Conservation (phyloP, 2,888 invertebrate species). For the Hypolimnas misippus region DNA sequence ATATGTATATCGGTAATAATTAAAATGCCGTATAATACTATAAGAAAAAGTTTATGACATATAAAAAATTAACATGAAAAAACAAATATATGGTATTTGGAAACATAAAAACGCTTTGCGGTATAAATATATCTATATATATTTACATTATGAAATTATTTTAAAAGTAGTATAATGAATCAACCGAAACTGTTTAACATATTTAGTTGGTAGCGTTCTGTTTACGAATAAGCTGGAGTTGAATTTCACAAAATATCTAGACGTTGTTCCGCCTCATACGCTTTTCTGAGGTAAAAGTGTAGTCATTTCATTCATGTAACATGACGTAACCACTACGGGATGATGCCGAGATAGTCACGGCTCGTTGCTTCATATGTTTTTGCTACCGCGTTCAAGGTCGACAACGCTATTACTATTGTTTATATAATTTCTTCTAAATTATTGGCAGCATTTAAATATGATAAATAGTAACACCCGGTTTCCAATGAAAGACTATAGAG, state of each 20-base stretch:
- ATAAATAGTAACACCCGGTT: constrained; percentile 18
- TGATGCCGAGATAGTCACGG: constrained; percentile 44
- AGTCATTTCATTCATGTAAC: constrained; percentile 52
- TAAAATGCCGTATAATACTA: neutral
- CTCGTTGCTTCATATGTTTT: constrained; percentile 44
- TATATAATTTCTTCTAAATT: constrained; percentile 30
- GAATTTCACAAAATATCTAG: constrained; percentile 20
- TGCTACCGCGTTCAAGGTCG: constrained; percentile 46
- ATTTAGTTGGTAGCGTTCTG: neutral
- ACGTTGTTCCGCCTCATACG: constrained; percentile 38
- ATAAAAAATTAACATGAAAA: too few species aligned
- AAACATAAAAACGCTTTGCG: too few species aligned
- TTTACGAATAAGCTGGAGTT: constrained; percentile 4
- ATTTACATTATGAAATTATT: neutral
- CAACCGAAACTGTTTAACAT: neutral
- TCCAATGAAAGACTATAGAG: constrained; percentile 23
- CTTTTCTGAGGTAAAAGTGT: constrained; percentile 45
- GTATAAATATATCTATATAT: too few species aligned
- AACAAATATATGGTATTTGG: too few species aligned
- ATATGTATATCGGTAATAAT: neutral
- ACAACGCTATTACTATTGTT: constrained; percentile 26
- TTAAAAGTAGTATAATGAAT: neutral
- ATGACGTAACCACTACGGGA: constrained; percentile 61
- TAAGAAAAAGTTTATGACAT: neutral
- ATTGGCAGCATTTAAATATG: constrained; percentile 18